phyloP scores from a whole-genome alignment of 2,888 invertebrate species.

The Eupithecia insigniata region DNA sequence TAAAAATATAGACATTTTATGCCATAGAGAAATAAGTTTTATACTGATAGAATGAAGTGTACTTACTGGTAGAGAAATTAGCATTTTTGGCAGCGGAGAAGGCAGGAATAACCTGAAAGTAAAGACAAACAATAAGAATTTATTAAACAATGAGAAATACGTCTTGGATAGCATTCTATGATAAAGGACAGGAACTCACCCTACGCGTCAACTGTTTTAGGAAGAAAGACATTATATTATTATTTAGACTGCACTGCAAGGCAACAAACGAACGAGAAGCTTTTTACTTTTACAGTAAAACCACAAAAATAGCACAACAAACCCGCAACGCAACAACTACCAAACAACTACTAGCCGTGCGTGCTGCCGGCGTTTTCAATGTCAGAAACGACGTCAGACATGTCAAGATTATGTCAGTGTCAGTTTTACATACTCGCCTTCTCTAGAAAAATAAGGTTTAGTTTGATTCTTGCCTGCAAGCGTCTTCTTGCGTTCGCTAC shows the following conservation, averaged over 20 bases:
- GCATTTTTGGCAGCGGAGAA: conserved; percentile 57
- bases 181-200: conserved; percentile 52
- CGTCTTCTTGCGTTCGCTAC: too few relatives aligned
- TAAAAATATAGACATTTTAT: too few relatives aligned
- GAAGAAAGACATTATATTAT: conserved; percentile 68
- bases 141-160: not conserved
- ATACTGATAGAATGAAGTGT: not conserved
- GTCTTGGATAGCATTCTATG: not conserved
- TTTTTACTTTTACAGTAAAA: not conserved
- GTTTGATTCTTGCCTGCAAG: too few relatives aligned
- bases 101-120: conserved; percentile 63
- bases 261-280: not conserved
- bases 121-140: not conserved
- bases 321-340: not conserved
- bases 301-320: not conserved
- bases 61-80: conserved; percentile 74
- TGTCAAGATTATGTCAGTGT: not conserved
- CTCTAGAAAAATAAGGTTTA: too few relatives aligned
- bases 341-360: too few relatives aligned
- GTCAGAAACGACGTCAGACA: not conserved
- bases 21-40: not conserved
- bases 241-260: not conserved
- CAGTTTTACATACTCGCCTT: too few relatives aligned
- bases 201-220: conserved; percentile 63
- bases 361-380: too few relatives aligned